These are phyloP conservation scores for Zaprionus inermis DNA, from an alignment of 1,140 invertebrate species.

Conservation along the genomic window DNA sequence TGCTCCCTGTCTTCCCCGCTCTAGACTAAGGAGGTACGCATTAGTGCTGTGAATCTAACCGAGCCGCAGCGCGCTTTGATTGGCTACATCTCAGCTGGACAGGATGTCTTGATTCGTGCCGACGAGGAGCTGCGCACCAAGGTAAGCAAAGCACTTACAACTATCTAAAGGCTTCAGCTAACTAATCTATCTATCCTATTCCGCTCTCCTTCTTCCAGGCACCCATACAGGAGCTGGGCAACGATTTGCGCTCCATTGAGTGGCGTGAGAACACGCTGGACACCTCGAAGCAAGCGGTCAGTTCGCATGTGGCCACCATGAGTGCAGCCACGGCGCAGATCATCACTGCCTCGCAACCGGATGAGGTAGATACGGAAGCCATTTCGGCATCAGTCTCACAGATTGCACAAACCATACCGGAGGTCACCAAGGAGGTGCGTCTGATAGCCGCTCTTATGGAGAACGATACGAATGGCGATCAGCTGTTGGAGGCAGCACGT, in stretches of 20 bases:
- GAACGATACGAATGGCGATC: slow-evolving; percentile 92
- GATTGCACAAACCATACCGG: slow-evolving; percentile 97
- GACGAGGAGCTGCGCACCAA: slow-evolving; percentile 91
- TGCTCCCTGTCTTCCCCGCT: background rate
- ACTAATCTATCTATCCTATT: too few relatives aligned
- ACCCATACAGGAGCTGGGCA: slow-evolving; percentile 89
- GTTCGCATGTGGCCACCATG: slow-evolving; percentile 98
- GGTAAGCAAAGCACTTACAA: slow-evolving; percentile 47
- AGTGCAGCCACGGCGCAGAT: slow-evolving; percentile 99
- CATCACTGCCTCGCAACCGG: slow-evolving; percentile 91
- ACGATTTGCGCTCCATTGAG: slow-evolving; percentile 93
- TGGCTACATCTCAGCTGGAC: slow-evolving; percentile 94
- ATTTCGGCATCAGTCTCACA: slow-evolving; percentile 98
- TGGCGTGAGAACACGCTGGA: slow-evolving; percentile 98
- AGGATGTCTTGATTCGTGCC: slow-evolving; percentile 93
- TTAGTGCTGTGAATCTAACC: slow-evolving; percentile 91
- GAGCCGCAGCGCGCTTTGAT: slow-evolving; percentile 96
- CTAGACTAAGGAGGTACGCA: slow-evolving; percentile 94
- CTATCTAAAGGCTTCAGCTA: too few relatives aligned
- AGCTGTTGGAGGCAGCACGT: slow-evolving; percentile 95
- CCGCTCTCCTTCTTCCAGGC: too few relatives aligned
- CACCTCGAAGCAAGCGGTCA: slow-evolving; percentile 97
- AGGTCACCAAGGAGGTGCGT: slow-evolving; percentile 97
- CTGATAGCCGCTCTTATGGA: slow-evolving; percentile 98
- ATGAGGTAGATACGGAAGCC: slow-evolving; percentile 96